A percentile compares a stretch with the other conserved stretches of the same genome.
phyloP scores from a whole-genome alignment of 2,888 invertebrate species.

The Eilema caniola region DNA sequence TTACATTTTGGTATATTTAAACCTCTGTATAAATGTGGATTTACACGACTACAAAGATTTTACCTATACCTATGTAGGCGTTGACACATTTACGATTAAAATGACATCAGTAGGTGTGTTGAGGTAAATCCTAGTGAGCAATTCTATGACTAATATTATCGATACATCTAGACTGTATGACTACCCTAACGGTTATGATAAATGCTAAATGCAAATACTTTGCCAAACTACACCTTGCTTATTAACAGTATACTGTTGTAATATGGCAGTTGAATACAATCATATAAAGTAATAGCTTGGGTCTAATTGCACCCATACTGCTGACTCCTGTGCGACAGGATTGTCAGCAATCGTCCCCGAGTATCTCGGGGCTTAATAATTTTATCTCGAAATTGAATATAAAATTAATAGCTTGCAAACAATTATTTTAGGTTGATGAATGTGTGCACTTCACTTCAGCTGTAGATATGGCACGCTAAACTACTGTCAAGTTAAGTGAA shows the following conservation, averaged over 20 bases:
- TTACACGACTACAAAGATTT: not conserved
- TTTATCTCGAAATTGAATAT: not conserved
- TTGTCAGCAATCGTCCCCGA: not conserved
- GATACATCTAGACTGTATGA: slow-evolving; percentile 28
- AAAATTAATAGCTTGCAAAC: slow-evolving; percentile 28
- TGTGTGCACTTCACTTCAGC: not conserved
- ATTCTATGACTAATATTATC: slow-evolving; percentile 29
- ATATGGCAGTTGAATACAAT: slow-evolving; percentile 32
- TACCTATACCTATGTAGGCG: not conserved
- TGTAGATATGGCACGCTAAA: not conserved
- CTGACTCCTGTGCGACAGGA: not conserved
- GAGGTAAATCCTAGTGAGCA: slow-evolving; percentile 37
- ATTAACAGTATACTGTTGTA: slow-evolving; percentile 6
- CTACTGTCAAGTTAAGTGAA: not conserved
- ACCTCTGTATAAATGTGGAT: not conserved
- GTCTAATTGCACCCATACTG: not conserved
- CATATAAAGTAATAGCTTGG: slow-evolving; percentile 10
- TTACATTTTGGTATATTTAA: not conserved
- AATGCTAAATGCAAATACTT: slow-evolving; percentile 18
- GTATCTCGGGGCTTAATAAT: not conserved
- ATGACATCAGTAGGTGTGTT: slow-evolving; percentile 12
- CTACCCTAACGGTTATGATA: slow-evolving; percentile 18
- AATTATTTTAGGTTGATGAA: not conserved
- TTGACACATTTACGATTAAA: not conserved
- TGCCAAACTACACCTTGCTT: slow-evolving; percentile 17